Conservation (phyloP, 2,113 vertebrate species). For the Eulemur macaco region DNA sequence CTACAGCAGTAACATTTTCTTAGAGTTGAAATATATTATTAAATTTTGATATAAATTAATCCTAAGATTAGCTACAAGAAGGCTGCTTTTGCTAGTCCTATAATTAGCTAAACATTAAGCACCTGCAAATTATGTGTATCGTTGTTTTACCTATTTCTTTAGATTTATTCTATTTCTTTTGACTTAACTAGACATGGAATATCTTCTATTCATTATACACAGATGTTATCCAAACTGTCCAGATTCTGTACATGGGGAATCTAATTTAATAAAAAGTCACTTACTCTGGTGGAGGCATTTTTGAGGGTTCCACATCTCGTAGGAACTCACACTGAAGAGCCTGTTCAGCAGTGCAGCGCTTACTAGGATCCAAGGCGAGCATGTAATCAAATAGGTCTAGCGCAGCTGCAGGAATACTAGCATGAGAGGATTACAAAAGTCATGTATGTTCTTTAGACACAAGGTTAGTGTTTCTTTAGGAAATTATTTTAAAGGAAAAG, state of each 20-base stretch:
- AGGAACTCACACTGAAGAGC: constrained; percentile 96
- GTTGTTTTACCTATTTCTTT: not conserved
- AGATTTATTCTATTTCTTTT: constrained; percentile 18
- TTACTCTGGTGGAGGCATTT: constrained; percentile 99
- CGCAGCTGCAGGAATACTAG: constrained; percentile 93
- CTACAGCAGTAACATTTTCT: not conserved
- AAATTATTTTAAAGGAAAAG: not conserved
- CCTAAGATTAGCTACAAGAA: constrained; percentile 11
- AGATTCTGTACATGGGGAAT: not conserved
- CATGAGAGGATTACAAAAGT: constrained; percentile 61
- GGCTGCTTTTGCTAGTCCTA: not conserved
- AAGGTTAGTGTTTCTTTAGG: constrained; percentile 20
- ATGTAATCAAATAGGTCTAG: constrained; percentile 98
- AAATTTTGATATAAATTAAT: not conserved
- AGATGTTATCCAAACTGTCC: constrained; percentile 4
- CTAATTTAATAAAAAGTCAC: constrained; percentile 69
- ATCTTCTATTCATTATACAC: not conserved
- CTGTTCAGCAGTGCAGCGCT: constrained; percentile 96
- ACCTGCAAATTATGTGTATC: constrained; percentile 11
- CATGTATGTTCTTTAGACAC: not conserved
- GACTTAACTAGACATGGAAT: not conserved
- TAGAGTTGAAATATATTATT: not conserved
- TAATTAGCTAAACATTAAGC: constrained; percentile 26
- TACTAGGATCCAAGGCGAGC: constrained; percentile 97
- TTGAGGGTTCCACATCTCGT: constrained; percentile 95